Evolutionary conservation across 2,888 invertebrate species (phyloP).

Genomic region (Habroteleia sp.): DNA sequence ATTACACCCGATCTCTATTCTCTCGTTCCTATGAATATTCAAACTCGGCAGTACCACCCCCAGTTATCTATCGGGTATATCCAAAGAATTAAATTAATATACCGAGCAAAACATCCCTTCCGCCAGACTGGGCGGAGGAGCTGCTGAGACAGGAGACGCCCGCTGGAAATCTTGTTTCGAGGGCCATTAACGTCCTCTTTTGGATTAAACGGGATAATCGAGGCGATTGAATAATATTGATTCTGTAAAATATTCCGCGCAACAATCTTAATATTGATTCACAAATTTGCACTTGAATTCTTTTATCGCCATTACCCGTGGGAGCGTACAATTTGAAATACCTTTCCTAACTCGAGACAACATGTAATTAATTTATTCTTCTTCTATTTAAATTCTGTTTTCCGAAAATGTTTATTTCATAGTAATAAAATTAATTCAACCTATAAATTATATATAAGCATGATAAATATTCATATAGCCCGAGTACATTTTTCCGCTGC

Average conservation of each 20-base stretch:
- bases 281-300: constrained; percentile 7
- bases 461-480: constrained; percentile 47
- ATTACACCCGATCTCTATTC: constrained; percentile 81
- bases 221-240: constrained; percentile 61
- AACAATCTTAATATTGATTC: constrained; percentile 29
- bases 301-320: not conserved
- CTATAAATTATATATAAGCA: constrained; percentile 14
- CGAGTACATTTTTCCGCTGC: constrained; percentile 17
- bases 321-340: too few species aligned
- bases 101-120: constrained; percentile 75
- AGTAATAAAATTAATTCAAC: constrained; percentile 30
- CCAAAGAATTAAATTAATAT: constrained; percentile 81
- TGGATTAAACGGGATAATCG: constrained; percentile 69
- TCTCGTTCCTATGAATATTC: constrained; percentile 81
- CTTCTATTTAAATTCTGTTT: constrained; percentile 6
- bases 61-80: constrained; percentile 79
- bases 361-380: constrained; percentile 1
- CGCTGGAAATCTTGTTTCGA: constrained; percentile 69
- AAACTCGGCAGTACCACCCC: constrained; percentile 72
- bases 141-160: constrained; percentile 62
- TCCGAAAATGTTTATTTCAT: constrained; percentile 7
- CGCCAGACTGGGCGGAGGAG: constrained; percentile 66
- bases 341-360: too few species aligned
- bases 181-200: constrained; percentile 71
- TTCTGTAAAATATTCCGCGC: constrained; percentile 30